Evolutionary conservation across 2,797 vertebrate genomes (phyloP).

Genomic region (Bucorvus abyssinicus): DNA sequence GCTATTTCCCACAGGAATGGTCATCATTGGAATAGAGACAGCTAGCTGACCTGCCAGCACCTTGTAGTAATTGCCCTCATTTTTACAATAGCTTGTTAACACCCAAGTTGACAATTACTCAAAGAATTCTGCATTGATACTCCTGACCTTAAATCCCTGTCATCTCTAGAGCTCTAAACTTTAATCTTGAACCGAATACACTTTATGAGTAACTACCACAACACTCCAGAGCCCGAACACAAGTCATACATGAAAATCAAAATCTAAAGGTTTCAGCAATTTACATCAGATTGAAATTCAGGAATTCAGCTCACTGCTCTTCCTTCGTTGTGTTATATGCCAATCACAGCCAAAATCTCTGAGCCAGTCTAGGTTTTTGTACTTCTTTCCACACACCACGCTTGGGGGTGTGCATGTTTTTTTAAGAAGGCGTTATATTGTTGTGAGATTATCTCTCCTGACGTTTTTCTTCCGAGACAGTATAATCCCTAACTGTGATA

Average conservation of each 20-base stretch:
- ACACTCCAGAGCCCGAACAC: not conserved
- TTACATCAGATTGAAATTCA: not conserved
- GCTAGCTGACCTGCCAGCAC: not conserved
- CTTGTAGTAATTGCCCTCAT: not conserved
- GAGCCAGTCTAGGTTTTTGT: not conserved
- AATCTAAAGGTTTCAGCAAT: not conserved
- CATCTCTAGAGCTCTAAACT: not conserved
- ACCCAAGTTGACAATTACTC: not conserved
- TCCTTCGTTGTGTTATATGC: too few relatives aligned
- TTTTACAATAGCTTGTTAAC: not conserved
- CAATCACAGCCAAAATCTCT: too few relatives aligned
- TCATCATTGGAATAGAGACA: not conserved
- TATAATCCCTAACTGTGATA: not conserved
- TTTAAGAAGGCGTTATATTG: not conserved
- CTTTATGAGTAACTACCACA: not conserved
- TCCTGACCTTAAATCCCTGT: not conserved
- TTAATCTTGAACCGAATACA: not conserved
- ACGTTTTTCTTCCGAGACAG: not conserved
- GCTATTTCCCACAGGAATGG: not conserved
- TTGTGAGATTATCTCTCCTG: not conserved
- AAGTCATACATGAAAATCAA: not conserved
- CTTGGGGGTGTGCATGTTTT: rapidly evolving
- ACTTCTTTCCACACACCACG: not conserved
- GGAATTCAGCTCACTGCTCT: not conserved
- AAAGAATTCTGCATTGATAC: not conserved